phyloP scores from a whole-genome alignment of 2,797 vertebrate genomes.

The Danio jaintianensis region DNA sequence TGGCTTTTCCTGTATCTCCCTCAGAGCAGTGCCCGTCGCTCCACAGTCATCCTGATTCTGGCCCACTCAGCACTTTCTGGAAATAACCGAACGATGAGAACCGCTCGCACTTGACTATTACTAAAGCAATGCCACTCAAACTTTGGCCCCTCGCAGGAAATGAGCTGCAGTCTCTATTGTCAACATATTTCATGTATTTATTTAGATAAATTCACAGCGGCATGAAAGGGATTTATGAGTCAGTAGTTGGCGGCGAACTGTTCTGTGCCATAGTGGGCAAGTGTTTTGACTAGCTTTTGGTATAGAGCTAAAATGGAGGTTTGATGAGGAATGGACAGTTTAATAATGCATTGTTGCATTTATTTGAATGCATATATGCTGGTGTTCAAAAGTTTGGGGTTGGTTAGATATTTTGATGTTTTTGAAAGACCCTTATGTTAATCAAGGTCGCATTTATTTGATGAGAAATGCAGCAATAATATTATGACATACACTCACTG shows the following conservation, averaged over 20 bases:
- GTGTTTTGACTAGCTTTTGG: background rate
- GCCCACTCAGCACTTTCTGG: conserved; percentile 54
- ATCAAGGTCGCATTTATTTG: background rate
- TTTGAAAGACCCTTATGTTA: background rate
- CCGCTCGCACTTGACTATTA: conserved; percentile 21
- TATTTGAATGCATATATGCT: background rate
- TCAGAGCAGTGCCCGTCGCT: background rate
- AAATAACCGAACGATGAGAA: conserved; percentile 58
- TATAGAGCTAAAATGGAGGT: background rate
- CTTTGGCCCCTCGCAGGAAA: conserved; percentile 41
- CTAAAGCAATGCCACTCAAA: conserved; percentile 43
- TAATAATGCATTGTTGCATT: background rate
- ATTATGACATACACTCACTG: no score
- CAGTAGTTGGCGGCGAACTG: background rate
- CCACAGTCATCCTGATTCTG: conserved; percentile 33
- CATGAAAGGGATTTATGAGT: background rate
- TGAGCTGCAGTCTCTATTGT: conserved; percentile 50
- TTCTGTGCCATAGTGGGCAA: background rate
- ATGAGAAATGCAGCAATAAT: background rate
- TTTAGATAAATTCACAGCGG: conserved; percentile 36
- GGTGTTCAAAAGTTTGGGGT: background rate
- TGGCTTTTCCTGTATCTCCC: conserved; percentile 44
- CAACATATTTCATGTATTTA: conserved; percentile 42
- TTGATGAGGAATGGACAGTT: background rate
- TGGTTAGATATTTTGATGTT: background rate